Evolutionary conservation across 2,113 vertebrate species (phyloP).

Genomic region (Saccopteryx leptura): DNA sequence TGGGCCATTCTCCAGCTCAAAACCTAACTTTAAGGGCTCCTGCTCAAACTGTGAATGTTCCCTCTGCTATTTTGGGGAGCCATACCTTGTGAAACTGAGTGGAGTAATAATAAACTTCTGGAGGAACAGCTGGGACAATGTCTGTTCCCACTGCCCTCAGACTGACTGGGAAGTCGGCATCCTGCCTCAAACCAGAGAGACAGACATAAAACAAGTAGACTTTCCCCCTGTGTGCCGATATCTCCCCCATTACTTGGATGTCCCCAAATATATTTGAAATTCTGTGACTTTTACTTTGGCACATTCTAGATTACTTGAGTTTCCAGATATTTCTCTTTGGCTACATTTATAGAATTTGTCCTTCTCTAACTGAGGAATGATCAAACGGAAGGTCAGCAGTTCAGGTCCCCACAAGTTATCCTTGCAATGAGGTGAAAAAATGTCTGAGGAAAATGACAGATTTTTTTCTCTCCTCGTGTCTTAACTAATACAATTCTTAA

Average conservation of each 20-base stretch:
- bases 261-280: neutral
- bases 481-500: slow-evolving; percentile 22
- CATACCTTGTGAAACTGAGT: neutral
- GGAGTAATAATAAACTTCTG: neutral
- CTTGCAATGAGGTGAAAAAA: slow-evolving; percentile 32
- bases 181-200: neutral
- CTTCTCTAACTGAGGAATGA: slow-evolving; percentile 22
- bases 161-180: neutral
- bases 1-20: neutral
- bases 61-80: neutral
- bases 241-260: neutral
- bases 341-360: neutral
- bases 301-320: neutral
- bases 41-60: neutral
- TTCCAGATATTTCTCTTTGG: slow-evolving; percentile 36
- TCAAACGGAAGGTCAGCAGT: neutral
- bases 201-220: neutral
- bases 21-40: neutral
- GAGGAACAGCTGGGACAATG: fast-evolving
- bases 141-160: too few species aligned
- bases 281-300: neutral
- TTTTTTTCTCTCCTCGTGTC: neutral
- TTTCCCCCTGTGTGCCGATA: too few species aligned
- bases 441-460: neutral
- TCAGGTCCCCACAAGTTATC: slow-evolving; percentile 24